Evolutionary conservation across 2,113 vertebrate genomes (phyloP), one percentile per base, ranked within the genome.

Genomic region (Platycercus adscitus): DNA sequence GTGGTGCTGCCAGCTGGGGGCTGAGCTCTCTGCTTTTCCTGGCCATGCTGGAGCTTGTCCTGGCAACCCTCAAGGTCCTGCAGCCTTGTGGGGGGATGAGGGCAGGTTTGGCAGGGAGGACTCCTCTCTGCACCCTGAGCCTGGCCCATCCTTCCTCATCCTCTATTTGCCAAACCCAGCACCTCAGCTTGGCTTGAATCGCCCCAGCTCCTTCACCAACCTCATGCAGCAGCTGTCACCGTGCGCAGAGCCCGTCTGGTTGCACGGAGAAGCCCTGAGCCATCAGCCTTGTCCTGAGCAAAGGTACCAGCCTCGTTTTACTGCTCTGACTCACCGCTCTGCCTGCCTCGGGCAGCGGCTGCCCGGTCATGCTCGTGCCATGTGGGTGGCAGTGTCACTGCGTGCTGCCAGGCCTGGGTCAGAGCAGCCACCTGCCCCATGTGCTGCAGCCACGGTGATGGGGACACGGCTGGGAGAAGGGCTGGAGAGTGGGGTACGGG

Each of bases 331-430:
- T 95, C 94, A 91, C 78, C 0, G 8, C 41, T 1, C 73, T 13
- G 91, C 81, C 88, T 72, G 94, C 95, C 95, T 66, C 37, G 4
- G 93, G 94, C 96, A 86, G 75, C 0, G 4, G 87, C 91, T 88
- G 88, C 96, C 94, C 60, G 92, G 94, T 96, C 95, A 96, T 9
- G 11, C 92, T 90, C 5, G 31, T 94, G 91, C 96, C 95, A 88
- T 71, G 95, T 19, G 71, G 94, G 87, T 55, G 81, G 84, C 95
- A 76, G 49, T 76, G 93, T 75, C 87, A 77, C 92, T 3, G 63
- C 0, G 9, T 29, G 86, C 90, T 86, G 91, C 86, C 96, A 83
- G 96, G 96, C 95, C 95, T 24, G 94, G 88, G 11, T 41, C 63
- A 7, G n/a, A 0, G 80, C 82, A 80, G 82, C 52, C 76, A 90